Conservation (phyloP, 35 echinoderm and acorn worm species). For the Diadema setosum region DNA sequence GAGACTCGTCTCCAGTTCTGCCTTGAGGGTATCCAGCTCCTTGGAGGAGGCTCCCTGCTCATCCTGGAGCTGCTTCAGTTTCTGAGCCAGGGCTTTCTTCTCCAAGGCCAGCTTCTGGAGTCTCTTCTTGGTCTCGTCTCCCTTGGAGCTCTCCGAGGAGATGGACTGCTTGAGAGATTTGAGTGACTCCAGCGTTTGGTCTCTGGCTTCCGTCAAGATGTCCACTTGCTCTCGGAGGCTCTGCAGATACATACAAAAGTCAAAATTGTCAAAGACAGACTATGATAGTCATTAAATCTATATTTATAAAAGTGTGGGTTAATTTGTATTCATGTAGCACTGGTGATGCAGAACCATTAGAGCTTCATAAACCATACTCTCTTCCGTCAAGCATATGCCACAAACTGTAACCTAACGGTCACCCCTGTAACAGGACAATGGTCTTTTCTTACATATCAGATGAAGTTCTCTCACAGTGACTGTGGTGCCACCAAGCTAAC, state of each 20-base stretch:
- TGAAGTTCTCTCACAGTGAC: background rate
- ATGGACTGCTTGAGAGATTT: constrained; percentile 62
- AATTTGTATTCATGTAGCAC: too few relatives aligned
- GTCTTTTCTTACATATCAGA: background rate
- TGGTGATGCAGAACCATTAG: too few relatives aligned
- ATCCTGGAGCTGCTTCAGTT: constrained; percentile 11
- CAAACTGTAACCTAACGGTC: too few relatives aligned
- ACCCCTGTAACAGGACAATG: background rate
- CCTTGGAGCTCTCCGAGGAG: background rate
- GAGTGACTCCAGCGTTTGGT: constrained; percentile 65
- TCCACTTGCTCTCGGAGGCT: constrained; percentile 70
- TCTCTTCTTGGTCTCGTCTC: background rate
- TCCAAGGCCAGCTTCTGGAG: constrained; percentile 31
- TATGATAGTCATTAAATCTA: too few relatives aligned
- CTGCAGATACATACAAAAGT: constrained; percentile 29
- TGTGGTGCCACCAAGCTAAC: background rate
- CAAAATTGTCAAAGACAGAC: too few relatives aligned
- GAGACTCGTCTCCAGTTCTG: background rate
- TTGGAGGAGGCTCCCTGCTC: background rate
- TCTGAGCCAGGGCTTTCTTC: constrained; percentile 19
- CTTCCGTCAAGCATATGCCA: too few relatives aligned
- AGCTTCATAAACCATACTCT: too few relatives aligned
- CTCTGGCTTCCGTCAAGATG: constrained; percentile 78
- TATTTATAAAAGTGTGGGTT: too few relatives aligned
- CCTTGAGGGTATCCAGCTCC: constrained; percentile 1